These are phyloP conservation scores for Drosophila setosimentum DNA, from an alignment of 2,888 invertebrate species.

Conservation along the genomic window DNA sequence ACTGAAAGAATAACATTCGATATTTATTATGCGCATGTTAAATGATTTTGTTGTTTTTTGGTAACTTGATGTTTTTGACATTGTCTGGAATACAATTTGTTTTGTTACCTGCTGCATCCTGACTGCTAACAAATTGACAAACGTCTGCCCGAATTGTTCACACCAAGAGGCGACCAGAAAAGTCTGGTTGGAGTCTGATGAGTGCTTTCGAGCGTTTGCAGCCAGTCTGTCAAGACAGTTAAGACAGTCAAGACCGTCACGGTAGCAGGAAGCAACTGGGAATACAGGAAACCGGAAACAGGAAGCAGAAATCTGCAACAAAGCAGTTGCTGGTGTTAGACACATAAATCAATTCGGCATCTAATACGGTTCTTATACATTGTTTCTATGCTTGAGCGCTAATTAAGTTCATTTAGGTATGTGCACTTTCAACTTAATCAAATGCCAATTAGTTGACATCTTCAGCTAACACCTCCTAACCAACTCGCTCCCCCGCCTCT, in stretches of 20 bases:
- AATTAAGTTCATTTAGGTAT: constrained; percentile 44
- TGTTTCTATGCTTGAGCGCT: constrained; percentile 10
- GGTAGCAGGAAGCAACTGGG: neutral
- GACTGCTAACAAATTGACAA: constrained; percentile 16
- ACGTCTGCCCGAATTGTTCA: neutral
- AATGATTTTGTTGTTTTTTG: neutral
- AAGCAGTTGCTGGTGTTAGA: neutral
- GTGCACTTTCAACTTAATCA: constrained; percentile 59
- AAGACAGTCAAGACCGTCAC: neutral
- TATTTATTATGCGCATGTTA: constrained; percentile 6
- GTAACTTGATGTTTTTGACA: neutral
- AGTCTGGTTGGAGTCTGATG: constrained; percentile 1
- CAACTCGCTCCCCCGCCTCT: neutral
- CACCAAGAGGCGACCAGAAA: constrained; percentile 6
- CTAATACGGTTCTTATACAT: neutral
- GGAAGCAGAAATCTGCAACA: constrained; percentile 30
- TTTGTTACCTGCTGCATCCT: constrained; percentile 3
- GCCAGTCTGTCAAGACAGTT: neutral
- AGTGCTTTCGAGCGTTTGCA: constrained; percentile 25
- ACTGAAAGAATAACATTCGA: neutral
- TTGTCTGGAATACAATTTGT: neutral
- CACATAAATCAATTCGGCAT: constrained; percentile 43
- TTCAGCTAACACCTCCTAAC: constrained; percentile 17
- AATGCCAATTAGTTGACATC: constrained; percentile 70
- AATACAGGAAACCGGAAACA: neutral